Percentiles rank a stretch among this genome's conserved stretches.
Conservation (phyloP, 2,113 vertebrate species). For the Xyrauchen texanus region DNA sequence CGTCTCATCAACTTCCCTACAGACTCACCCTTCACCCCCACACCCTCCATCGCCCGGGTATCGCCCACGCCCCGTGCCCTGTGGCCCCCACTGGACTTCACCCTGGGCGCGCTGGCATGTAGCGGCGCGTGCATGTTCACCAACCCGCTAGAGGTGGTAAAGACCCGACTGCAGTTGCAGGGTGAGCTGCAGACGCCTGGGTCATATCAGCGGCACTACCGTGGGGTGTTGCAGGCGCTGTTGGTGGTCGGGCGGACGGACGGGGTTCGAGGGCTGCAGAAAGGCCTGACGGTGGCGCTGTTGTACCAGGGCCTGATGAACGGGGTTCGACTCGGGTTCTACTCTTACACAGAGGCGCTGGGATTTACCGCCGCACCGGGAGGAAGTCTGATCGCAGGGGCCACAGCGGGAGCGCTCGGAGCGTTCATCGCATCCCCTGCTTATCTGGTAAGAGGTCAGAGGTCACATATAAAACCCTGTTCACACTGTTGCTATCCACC, state of each 20-base stretch:
- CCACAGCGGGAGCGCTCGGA: conserved; percentile 82
- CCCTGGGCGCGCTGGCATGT: conserved; percentile 84
- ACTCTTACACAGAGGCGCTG: conserved; percentile 78
- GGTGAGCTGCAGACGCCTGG: conserved; percentile 83
- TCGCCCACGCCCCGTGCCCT: conserved; percentile 54
- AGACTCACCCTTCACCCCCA: conserved; percentile 37
- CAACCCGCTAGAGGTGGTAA: conserved; percentile 93
- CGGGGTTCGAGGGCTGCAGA: conserved; percentile 88
- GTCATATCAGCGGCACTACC: conserved; percentile 84
- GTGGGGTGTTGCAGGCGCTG: conserved; percentile 81
- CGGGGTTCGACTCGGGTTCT: conserved; percentile 86
- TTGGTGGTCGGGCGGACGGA: conserved; percentile 81
- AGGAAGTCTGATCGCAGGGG: conserved; percentile 81
- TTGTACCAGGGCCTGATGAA: conserved; percentile 95
- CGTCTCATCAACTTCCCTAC: conserved; percentile 54
- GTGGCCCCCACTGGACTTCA: conserved; percentile 82
- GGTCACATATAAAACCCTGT: too few relatives aligned
- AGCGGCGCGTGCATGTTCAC: conserved; percentile 90
- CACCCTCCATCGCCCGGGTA: conserved; percentile 34
- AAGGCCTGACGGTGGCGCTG: conserved; percentile 86
- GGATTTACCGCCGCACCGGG: conserved; percentile 79
- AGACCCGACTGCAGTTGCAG: conserved; percentile 91
- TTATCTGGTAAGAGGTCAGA: conserved; percentile 81
- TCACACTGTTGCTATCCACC: too few relatives aligned
- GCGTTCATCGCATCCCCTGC: conserved; percentile 90